Conservation (phyloP, 2,113 vertebrate genomes). For the Formicarius rufipectus region DNA sequence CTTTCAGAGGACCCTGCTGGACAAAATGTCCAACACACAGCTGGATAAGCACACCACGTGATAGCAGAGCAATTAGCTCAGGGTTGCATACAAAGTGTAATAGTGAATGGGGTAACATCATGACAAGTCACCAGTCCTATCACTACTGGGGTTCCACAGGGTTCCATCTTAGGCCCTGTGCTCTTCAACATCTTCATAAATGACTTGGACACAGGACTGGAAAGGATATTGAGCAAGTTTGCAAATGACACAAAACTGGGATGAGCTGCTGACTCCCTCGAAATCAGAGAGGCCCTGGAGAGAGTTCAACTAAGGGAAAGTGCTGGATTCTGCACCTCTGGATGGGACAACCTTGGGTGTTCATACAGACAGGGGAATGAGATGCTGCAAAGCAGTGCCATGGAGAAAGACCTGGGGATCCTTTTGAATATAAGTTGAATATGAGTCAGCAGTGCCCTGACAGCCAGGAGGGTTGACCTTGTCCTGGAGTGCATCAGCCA, state of each 20-base stretch:
- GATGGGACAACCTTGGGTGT: neutral
- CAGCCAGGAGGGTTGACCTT: neutral
- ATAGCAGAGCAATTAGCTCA: neutral
- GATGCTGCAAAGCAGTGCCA: neutral
- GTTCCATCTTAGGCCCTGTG: neutral
- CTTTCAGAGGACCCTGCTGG: no score
- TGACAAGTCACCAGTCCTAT: neutral
- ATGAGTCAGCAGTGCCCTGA: neutral
- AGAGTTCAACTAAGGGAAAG: neutral
- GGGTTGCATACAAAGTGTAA: neutral
- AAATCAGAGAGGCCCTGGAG: no score
- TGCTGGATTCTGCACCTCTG: neutral
- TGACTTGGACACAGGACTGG: neutral
- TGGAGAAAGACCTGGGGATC: neutral
- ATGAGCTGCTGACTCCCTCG: neutral
- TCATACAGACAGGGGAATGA: neutral
- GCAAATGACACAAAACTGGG: neutral
- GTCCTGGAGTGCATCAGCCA: neutral
- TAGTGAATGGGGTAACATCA: neutral
- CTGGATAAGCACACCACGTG: no score
- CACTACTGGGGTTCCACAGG: neutral
- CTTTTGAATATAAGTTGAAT: neutral
- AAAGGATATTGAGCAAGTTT: neutral
- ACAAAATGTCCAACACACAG: no score
- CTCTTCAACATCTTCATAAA: neutral